A percentile compares a stretch with the other conserved stretches of the same genome.
phyloP scores from a whole-genome alignment of 53 echinoderm and acorn worm species.

The Glandiceps talaboti region DNA sequence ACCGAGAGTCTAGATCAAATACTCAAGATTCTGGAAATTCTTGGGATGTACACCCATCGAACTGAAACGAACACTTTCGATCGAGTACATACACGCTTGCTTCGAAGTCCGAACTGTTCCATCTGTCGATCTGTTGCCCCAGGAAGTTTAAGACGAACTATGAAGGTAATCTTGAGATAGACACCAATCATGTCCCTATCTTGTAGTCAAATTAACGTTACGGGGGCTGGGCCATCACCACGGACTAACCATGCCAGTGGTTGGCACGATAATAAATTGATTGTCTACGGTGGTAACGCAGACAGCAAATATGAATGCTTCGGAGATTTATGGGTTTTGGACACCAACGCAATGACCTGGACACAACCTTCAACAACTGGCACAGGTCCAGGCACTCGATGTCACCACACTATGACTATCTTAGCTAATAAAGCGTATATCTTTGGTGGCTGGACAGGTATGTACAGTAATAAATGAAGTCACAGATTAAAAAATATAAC shows the following conservation, averaged over 20 bases:
- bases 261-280: slow-evolving; percentile 20
- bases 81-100: too few species aligned
- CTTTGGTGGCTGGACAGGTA: slow-evolving; percentile 54
- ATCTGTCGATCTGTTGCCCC: too few species aligned
- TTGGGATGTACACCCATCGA: too few species aligned
- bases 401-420: slow-evolving; percentile 38
- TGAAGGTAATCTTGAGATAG: neutral
- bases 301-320: slow-evolving; percentile 34
- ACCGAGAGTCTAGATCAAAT: too few species aligned
- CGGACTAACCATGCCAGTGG: slow-evolving; percentile 39
- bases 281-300: slow-evolving; percentile 41
- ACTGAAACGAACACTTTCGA: too few species aligned
- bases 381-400: slow-evolving; percentile 18
- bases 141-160: too few species aligned
- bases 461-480: too few species aligned
- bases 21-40: too few species aligned
- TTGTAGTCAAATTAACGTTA: slow-evolving; percentile 15
- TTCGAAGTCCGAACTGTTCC: too few species aligned
- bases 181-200: slow-evolving; percentile 17
- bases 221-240: slow-evolving; percentile 15
- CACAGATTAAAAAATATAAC: too few species aligned
- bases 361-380: slow-evolving; percentile 23
- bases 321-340: slow-evolving; percentile 30
- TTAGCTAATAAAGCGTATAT: slow-evolving; percentile 22
- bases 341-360: slow-evolving; percentile 43